These are phyloP conservation scores for Motacilla alba DNA, from an alignment of 2,113 vertebrate species.

Conservation along the genomic window DNA sequence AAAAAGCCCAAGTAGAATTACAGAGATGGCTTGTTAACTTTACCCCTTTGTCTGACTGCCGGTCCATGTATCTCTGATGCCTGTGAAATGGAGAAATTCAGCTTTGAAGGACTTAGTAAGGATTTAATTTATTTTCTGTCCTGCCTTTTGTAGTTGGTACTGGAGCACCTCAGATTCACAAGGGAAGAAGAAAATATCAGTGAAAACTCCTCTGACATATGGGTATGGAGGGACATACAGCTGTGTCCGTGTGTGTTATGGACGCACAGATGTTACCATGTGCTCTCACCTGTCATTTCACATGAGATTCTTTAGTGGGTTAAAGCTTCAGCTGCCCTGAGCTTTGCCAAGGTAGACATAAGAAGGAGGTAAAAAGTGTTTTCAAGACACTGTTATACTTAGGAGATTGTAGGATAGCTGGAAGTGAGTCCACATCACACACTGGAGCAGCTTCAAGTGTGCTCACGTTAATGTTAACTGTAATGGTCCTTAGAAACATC, in stretches of 20 bases:
- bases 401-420: not conserved
- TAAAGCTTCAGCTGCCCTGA: not conserved
- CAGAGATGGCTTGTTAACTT: not conserved
- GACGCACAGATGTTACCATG: not conserved
- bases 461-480: not conserved
- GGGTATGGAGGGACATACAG: not conserved
- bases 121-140: slow-evolving; percentile 3
- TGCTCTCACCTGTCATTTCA: not conserved
- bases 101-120: not conserved
- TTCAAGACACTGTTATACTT: not conserved
- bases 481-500: not conserved
- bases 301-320: not conserved
- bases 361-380: not conserved
- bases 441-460: not conserved
- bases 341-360: not conserved
- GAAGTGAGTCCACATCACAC: not conserved
- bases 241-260: accelerated
- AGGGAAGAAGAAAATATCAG: not conserved
- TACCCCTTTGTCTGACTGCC: not conserved
- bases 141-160: not conserved
- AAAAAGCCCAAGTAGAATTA: not conserved
- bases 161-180: not conserved
- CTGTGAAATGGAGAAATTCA: slow-evolving; percentile 1
- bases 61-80: not conserved
- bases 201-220: not conserved